Evolutionary conservation across 1,140 invertebrate species (phyloP).

Genomic region (Heliconius himera): DNA sequence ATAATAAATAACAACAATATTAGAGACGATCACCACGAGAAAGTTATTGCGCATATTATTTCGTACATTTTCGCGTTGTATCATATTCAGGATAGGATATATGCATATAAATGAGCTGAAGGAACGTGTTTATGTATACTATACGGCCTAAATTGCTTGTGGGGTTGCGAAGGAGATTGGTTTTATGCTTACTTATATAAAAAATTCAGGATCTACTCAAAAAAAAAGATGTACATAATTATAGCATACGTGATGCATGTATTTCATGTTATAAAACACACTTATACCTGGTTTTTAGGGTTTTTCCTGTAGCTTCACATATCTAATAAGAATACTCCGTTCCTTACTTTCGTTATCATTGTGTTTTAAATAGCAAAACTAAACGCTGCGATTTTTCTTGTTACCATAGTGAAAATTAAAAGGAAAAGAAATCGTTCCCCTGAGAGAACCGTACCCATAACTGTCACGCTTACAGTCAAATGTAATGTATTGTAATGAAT

Average conservation of each 20-base stretch:
- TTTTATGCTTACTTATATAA: slow-evolving; percentile 5
- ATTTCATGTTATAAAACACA: too few species aligned
- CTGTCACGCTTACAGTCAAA: too few species aligned
- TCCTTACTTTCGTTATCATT: too few species aligned
- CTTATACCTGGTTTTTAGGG: too few species aligned
- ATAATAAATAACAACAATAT: neutral
- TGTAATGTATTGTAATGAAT: too few species aligned
- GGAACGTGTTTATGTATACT: slow-evolving; percentile 25
- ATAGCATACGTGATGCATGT: neutral
- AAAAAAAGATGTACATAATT: neutral
- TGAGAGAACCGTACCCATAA: too few species aligned
- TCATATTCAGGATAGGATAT: slow-evolving; percentile 24
- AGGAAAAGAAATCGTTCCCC: too few species aligned
- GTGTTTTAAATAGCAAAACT: too few species aligned
- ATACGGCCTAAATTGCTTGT: slow-evolving; percentile 12
- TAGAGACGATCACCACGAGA: neutral
- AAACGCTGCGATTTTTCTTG: too few species aligned
- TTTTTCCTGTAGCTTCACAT: too few species aligned
- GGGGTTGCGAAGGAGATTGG: slow-evolving; percentile 7
- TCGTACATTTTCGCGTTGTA: slow-evolving; percentile 17
- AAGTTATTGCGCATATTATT: slow-evolving; percentile 22
- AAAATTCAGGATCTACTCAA: neutral
- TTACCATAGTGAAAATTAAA: too few species aligned
- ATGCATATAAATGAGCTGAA: slow-evolving; percentile 23
- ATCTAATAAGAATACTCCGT: too few species aligned